Evolutionary conservation across 2,888 invertebrate species (phyloP).

Genomic region (Latrodectus hesperus): DNA sequence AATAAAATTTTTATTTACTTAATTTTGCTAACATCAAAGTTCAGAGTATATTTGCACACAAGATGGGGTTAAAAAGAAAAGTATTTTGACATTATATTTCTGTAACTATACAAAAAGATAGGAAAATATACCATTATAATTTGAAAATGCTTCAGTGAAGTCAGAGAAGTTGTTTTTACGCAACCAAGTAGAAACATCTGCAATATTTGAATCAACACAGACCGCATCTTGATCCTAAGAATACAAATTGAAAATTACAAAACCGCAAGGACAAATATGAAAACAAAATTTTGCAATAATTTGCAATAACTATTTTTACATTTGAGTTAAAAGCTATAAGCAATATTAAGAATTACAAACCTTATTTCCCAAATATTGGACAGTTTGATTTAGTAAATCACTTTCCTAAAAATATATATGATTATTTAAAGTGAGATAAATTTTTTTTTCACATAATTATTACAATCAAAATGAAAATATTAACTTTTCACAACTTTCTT

Average conservation of each 20-base stretch:
- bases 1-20: background rate
- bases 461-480: too few relatives aligned
- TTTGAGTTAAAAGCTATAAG: background rate
- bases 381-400: slow-evolving; percentile 28
- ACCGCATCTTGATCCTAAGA: slow-evolving; percentile 73
- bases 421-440: background rate
- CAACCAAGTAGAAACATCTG: slow-evolving; percentile 87
- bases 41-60: too few relatives aligned
- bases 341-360: slow-evolving; percentile 5
- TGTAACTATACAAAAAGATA: background rate
- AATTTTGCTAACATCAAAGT: background rate
- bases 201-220: slow-evolving; percentile 80
- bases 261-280: background rate
- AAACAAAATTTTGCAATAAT: background rate
- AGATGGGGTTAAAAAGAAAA: too few relatives aligned
- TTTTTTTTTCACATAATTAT: too few relatives aligned
- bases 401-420: slow-evolving; percentile 32
- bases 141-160: slow-evolving; percentile 85
- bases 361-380: slow-evolving; percentile 19
- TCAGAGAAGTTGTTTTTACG: slow-evolving; percentile 85
- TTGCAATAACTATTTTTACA: slow-evolving; percentile 1
- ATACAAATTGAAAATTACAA: slow-evolving; percentile 1
- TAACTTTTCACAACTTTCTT: too few relatives aligned
- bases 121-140: slow-evolving; percentile 73
- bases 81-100: background rate